Evolutionary conservation across 2,888 invertebrate genomes (phyloP).

Genomic region (Aphidoletes aphidimyza): DNA sequence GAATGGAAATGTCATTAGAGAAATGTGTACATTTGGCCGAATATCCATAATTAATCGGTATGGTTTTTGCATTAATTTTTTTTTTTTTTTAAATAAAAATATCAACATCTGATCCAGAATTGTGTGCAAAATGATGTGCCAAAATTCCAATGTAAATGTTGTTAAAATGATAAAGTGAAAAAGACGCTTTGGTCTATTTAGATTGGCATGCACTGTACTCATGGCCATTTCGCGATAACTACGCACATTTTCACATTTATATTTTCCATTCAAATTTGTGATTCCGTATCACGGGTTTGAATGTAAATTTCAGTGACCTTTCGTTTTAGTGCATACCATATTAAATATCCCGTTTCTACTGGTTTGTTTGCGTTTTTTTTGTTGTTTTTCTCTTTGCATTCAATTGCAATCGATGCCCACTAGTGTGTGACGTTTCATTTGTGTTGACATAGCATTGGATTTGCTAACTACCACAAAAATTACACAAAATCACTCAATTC

Average conservation of each 20-base stretch:
- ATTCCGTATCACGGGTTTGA: constrained; percentile 6
- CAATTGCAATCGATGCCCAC: not conserved
- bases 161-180: no score
- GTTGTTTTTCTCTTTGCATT: not conserved
- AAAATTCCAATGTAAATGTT: no score
- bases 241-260: not conserved
- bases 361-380: no score
- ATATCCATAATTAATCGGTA: constrained; percentile 4
- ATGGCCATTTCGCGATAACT: not conserved
- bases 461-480: no score
- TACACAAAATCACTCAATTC: no score
- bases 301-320: constrained; percentile 41
- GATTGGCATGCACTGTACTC: not conserved
- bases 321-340: not conserved
- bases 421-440: no score
- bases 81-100: no score
- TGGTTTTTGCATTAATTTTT: not conserved
- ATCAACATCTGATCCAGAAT: no score
- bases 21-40: not conserved
- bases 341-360: not conserved
- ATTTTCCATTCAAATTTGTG: not conserved
- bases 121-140: no score
- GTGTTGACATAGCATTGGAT: no score
- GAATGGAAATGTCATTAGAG: not conserved
- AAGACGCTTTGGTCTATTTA: not conserved